Percentiles rank a stretch among this genome's conserved stretches.
These are phyloP conservation scores for Ceraclea dissimilis DNA, from an alignment of 2,888 invertebrate genomes.

Conservation along the genomic window DNA sequence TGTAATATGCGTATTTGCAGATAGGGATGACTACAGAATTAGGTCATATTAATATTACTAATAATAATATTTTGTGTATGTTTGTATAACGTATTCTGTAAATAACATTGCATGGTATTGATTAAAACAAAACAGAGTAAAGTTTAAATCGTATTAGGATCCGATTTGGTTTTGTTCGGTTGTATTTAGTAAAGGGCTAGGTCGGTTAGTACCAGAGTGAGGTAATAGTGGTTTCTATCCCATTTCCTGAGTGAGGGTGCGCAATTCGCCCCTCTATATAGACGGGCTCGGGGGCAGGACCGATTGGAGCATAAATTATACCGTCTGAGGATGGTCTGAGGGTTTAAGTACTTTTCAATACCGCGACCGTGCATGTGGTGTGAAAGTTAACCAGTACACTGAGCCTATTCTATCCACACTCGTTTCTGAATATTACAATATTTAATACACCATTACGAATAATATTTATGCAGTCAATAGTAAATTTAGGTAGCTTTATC, in stretches of 20 bases:
- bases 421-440: too few relatives aligned
- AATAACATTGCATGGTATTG: neutral
- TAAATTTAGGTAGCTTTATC: too few relatives aligned
- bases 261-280: constrained; percentile 6
- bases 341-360: constrained; percentile 14
- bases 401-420: too few relatives aligned
- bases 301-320: constrained; percentile 18
- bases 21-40: neutral
- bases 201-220: constrained; percentile 7
- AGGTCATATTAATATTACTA: neutral
- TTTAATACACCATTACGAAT: too few relatives aligned
- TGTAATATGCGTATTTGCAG: neutral
- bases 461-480: too few relatives aligned
- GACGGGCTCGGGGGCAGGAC: constrained; percentile 4
- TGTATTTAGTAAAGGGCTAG: neutral
- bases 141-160: neutral
- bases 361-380: constrained; percentile 2
- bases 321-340: constrained; percentile 15
- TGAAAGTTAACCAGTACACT: neutral
- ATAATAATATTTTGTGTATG: neutral
- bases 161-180: neutral
- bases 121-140: neutral
- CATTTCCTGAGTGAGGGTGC: constrained; percentile 16
- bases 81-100: neutral
- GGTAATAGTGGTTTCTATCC: constrained; percentile 17